These are phyloP conservation scores for Thalassophryne amazonica DNA, from an alignment of 2,797 vertebrate species.

Conservation along the genomic window DNA sequence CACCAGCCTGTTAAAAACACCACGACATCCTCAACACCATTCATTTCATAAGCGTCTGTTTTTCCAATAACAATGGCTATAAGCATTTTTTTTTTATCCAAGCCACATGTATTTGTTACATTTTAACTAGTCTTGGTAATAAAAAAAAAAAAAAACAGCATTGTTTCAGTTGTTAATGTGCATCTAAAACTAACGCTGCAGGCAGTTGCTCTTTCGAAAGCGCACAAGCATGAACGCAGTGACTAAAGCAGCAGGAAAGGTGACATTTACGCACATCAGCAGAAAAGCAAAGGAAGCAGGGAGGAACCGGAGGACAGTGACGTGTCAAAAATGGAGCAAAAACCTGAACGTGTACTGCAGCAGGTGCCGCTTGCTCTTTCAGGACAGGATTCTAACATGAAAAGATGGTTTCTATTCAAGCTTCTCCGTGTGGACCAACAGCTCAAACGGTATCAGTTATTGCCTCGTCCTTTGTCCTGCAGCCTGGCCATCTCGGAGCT, in stretches of 20 bases:
- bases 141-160: slow-evolving; percentile 3
- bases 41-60: neutral
- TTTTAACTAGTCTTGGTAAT: neutral
- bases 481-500: slow-evolving; percentile 36
- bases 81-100: neutral
- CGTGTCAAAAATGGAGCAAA: neutral
- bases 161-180: slow-evolving; percentile 3
- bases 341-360: slow-evolving; percentile 13
- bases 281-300: slow-evolving; percentile 1
- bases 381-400: slow-evolving; percentile 12
- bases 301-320: neutral
- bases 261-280: slow-evolving; percentile 8
- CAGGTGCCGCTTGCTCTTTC: slow-evolving; percentile 6
- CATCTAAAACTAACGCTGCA: slow-evolving; percentile 1
- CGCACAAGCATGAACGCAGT: neutral
- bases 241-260: slow-evolving; percentile 1
- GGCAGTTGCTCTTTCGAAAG: no score
- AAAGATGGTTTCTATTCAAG: slow-evolving; percentile 31
- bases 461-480: slow-evolving; percentile 2
- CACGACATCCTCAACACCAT: neutral
- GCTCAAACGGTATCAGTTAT: slow-evolving; percentile 13
- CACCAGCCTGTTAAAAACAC: neutral
- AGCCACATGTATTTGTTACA: slow-evolving; percentile 7
- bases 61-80: neutral
- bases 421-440: slow-evolving; percentile 26